Evolutionary conservation across 2,797 vertebrate species (phyloP).

Genomic region (Picus viridis): DNA sequence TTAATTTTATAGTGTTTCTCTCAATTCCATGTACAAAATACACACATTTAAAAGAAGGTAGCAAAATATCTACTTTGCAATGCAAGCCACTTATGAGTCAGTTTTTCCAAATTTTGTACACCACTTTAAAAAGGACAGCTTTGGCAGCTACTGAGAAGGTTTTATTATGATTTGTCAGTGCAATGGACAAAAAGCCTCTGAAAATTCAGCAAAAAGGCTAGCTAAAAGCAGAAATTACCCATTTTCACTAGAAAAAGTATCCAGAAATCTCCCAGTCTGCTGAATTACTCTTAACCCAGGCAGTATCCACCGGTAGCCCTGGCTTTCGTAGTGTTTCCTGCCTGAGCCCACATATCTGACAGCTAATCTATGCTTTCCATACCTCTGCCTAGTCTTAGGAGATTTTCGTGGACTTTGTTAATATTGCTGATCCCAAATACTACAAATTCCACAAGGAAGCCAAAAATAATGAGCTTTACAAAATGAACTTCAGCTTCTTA

Average conservation of each 20-base stretch:
- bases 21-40: not conserved
- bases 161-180: not conserved
- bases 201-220: not conserved
- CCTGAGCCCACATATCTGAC: not conserved
- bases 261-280: not conserved
- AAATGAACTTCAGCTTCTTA: not conserved
- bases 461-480: not conserved
- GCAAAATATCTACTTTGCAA: not conserved
- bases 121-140: not conserved
- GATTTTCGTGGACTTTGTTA: not conserved
- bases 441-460: not conserved
- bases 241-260: not conserved
- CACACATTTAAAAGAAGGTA: not conserved
- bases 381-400: not conserved
- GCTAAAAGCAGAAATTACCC: not conserved
- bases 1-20: not conserved
- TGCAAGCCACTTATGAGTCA: not conserved
- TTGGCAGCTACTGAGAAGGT: not conserved
- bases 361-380: not conserved
- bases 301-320: not conserved
- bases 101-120: rapidly evolving
- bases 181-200: not conserved
- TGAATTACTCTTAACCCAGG: not conserved
- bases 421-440: not conserved
- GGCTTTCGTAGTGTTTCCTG: not conserved